A percentile compares a stretch with the other conserved stretches of the same genome.
phyloP scores from a whole-genome alignment of 2,797 vertebrate genomes.

The Neosilurus mollespiculum region DNA sequence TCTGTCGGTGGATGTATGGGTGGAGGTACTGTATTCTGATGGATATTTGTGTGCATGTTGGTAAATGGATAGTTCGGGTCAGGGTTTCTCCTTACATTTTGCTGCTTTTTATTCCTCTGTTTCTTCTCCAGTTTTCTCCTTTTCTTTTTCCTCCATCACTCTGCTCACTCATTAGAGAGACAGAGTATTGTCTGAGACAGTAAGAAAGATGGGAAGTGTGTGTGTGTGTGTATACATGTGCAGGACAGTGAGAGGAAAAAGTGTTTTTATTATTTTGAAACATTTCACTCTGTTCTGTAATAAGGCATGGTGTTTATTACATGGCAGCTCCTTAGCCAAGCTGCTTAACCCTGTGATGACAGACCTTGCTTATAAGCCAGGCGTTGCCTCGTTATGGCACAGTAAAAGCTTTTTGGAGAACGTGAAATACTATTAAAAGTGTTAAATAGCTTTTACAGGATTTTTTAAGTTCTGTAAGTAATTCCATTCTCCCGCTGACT shows the following conservation, averaged over 20 bases:
- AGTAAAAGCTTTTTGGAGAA: conserved; percentile 16
- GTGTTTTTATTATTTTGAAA: conserved; percentile 9
- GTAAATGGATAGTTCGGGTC: not conserved
- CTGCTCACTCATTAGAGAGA: conserved; percentile 65
- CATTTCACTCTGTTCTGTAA: conserved; percentile 22
- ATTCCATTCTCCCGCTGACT: conserved; percentile 51
- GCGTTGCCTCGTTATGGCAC: not conserved
- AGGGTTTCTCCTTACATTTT: not conserved
- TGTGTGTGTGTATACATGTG: too few relatives aligned
- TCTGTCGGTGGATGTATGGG: too few relatives aligned
- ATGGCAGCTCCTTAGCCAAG: not conserved
- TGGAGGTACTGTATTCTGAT: not conserved
- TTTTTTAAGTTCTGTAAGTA: conserved; percentile 54
- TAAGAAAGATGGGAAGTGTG: not conserved
- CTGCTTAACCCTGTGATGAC: conserved; percentile 1
- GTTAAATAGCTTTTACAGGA: conserved; percentile 38
- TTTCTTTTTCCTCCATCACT: conserved; percentile 33
- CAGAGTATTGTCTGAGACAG: conserved; percentile 62
- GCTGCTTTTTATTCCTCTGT: conserved; percentile 23
- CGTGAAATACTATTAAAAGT: conserved; percentile 22
- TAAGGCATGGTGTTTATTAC: conserved; percentile 13
- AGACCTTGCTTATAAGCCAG: conserved; percentile 10
- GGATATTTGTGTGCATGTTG: not conserved
- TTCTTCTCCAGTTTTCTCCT: conserved; percentile 25
- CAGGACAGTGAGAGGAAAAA: not conserved